Evolutionary conservation across 1,140 invertebrate genomes (phyloP), one percentile per base, ranked within the genome.

Genomic region (Caenorhabditis elegans): DNA sequence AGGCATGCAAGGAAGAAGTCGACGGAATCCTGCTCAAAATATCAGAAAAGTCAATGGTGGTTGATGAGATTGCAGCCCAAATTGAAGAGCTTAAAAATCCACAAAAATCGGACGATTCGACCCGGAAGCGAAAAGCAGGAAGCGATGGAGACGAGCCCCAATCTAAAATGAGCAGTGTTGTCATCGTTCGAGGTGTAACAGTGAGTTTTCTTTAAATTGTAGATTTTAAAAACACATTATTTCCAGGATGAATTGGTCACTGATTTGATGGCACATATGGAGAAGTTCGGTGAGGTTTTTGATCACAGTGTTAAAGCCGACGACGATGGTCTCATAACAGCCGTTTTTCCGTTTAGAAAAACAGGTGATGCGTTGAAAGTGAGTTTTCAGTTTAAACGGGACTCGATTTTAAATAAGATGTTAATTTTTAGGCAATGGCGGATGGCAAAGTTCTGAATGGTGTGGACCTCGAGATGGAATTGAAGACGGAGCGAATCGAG

Each of bases 211-310:
- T 15, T 43, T 5, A 5, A 43, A 43, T 43, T 8, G 39, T 8
- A 15, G 5, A 8, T 43, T 43, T 5, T 43, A 43, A 43, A 43
- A 43, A 43, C 5, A 43, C 15, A 8, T 43, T 70, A 22, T 19
- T 39, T 70, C 3, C 34, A 70, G 60, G 60, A 70, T 22, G 60
- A 70, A 8, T 22, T 70, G n/a, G 60, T 70, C 5, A 22, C 60
- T 19, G 79, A 80, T 8, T 31, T 80, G 22, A 80, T 80, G 43
- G 51, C 55, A 24, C 79, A 80, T 36, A 65, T 80, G 79, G 79
- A 80, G 22, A 46, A 11, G 19, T 80, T 65, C 24, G 79, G 79
- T 39, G 79, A 80, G 36, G 43, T 80, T 4, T 80, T 47, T 15
- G 79, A 80, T 39, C 60, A 70, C 22, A 70, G 60, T 39, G 60